Evolutionary conservation across 1,140 invertebrate genomes (phyloP).

Genomic region (Macrotrachela quadricornifera): DNA sequence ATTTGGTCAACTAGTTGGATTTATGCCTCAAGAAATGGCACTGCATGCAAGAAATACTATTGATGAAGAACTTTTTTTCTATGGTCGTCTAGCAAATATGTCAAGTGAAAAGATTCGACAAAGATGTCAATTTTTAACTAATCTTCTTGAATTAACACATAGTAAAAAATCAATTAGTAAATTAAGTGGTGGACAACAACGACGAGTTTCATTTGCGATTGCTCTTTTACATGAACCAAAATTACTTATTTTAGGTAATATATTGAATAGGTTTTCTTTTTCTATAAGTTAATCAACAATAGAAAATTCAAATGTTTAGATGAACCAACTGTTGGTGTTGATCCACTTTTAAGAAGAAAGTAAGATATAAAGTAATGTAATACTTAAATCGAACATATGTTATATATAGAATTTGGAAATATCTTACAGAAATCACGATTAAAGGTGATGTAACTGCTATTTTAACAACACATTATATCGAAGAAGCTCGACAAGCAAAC

Average conservation of each 20-base stretch:
- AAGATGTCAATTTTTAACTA: conserved; percentile 36
- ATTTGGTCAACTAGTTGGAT: too few species aligned
- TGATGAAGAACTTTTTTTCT: too few species aligned
- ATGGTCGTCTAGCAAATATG: too few species aligned
- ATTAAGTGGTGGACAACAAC: conserved; percentile 71
- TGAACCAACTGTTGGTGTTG: conserved; percentile 86
- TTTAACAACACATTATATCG: conserved; percentile 78
- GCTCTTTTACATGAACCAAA: conserved; percentile 76
- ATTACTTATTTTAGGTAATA: conserved; percentile 54
- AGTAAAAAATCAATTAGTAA: conserved; percentile 44
- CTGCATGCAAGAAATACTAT: too few species aligned
- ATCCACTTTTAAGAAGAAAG: conserved; percentile 65
- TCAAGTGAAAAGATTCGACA: too few species aligned
- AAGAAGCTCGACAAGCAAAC: conserved; percentile 44
- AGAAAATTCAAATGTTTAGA: conserved; percentile 30
- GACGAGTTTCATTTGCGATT: conserved; percentile 69
- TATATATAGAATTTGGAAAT: conserved; percentile 60
- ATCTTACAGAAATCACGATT: conserved; percentile 56
- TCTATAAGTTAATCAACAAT: too few species aligned
- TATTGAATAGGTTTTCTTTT: too few species aligned
- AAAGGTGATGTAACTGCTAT: conserved; percentile 59
- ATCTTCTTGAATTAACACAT: conserved; percentile 38
- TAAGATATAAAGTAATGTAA: conserved; percentile 31
- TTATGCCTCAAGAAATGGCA: too few species aligned
- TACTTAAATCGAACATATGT: conserved; percentile 1